phyloP scores from a whole-genome alignment of 2,797 vertebrate genomes.

The Pelodytes ibericus region DNA sequence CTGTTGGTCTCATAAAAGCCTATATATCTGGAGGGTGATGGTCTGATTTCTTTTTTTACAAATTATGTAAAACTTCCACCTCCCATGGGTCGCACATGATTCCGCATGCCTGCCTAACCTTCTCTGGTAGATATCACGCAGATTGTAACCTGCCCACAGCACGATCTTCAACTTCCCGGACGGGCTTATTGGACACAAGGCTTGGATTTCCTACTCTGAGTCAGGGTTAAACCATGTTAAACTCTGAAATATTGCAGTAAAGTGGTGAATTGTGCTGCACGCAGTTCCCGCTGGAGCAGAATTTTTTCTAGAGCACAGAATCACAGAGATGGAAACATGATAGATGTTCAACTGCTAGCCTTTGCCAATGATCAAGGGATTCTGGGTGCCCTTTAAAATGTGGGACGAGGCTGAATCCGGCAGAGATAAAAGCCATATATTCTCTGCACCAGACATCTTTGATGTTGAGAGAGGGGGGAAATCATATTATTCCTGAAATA shows the following conservation, averaged over 20 bases:
- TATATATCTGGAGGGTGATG: no score
- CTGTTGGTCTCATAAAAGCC: no score
- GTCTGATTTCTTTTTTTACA: no score
- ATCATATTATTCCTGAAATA: slow-evolving; percentile 37
- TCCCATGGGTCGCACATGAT: no score
- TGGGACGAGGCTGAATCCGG: slow-evolving; percentile 51
- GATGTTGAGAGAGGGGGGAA: slow-evolving; percentile 39
- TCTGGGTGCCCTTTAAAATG: slow-evolving; percentile 52
- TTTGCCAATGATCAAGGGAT: slow-evolving; percentile 50
- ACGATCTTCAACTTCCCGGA: not conserved
- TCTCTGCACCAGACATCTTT: slow-evolving; percentile 39
- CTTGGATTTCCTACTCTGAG: slow-evolving; percentile 5
- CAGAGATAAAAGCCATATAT: slow-evolving; percentile 50
- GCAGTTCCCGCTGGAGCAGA: slow-evolving; percentile 42
- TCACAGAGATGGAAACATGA: slow-evolving; percentile 39
- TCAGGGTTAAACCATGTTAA: slow-evolving; percentile 52
- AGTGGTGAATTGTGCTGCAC: slow-evolving; percentile 11
- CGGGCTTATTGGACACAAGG: not conserved
- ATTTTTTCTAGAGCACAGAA: slow-evolving; percentile 29
- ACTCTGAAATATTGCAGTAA: slow-evolving; percentile 30
- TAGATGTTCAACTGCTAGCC: slow-evolving; percentile 52
- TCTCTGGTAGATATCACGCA: no score
- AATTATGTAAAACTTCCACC: no score
- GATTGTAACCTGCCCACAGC: no score
- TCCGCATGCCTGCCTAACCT: no score